Base-by-base conservation (phyloP, 1,140 invertebrate species). In the Drosophila asahinai region DNA sequence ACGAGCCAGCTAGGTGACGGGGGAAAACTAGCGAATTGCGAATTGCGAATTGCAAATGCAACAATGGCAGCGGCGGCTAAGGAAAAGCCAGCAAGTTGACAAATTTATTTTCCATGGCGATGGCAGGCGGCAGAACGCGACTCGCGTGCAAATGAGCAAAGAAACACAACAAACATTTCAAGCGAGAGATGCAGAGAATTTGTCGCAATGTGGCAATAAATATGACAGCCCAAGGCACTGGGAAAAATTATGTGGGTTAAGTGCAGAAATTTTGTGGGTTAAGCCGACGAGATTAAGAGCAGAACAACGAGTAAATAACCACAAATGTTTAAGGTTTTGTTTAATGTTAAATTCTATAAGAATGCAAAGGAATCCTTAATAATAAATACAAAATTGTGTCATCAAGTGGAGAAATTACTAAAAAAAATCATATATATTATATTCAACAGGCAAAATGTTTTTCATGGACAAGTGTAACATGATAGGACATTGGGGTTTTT, bases 41-140 rank as follows among this genome's bases (percentile, higher is more conserved):
- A 80, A 80, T 70, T 59, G 80, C 49, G 68, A 86, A 86, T 86
- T 17, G 51, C 51, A 33, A 36, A 55, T 55, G 52, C 33, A 55
- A 55, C 33, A 36, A 55, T 15, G 52, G 52, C 36, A 57, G 22
- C 22, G 54, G 71, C 22, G 54, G 71, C 81, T 83, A 77, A 75
- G 70, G 14, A 15, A 42, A n/a, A n/a, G 40, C 54, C 36, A 38
- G 36, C 36, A 86, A 83, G 78, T 75, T 87, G 84, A 89, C 84
- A 90, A 89, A 90, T 89, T 90, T 90, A 89, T 87, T 89, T 89
- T 82, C 66, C 75, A 55, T 64, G 43, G 72, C 71, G 47, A 36
- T 76, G 71, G 60, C 71, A 78, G 48, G 48, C 55, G 36, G 61
- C 73, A 52, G 52, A 52, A 80, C 83, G 68, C 76, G 76, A 80